Evolutionary conservation across 2,797 vertebrate species (phyloP), one percentile per base, ranked within the genome.

Genomic region (Anguilla obscura): DNA sequence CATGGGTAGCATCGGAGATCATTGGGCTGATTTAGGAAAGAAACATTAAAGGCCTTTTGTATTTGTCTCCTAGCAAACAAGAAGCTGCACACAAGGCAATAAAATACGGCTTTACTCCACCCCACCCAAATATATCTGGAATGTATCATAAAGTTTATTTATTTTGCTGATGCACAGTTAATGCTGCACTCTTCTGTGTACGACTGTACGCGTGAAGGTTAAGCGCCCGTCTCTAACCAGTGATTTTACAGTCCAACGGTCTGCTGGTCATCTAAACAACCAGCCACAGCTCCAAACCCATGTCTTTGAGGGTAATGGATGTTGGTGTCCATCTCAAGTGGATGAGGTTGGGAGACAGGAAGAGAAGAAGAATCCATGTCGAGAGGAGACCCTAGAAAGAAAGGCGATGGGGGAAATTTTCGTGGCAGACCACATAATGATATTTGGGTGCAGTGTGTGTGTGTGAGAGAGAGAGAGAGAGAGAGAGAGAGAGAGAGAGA

Each of bases 1-100:
- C 45, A 89, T 87, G 84, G 89, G 90, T 89, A 89, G 89, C 92
- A 91, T 89, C 86, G 79, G 69, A 88, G 45, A 24, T 82, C 45
- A n/a, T 18, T 24, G 89, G 69, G 60, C 83, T 86, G 63, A 69
- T 3, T 40, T 56, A 76, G 86, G 85, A 58, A 58, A 14, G 24
- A 45, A 6, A 12, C 79, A 48, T 6, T 48, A 48, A 82, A 50
- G 45, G 18, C 7, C 10, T 82, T 82, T 45, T 82, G 45, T 50
- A 5, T 45, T 50, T 82, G 40, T 82, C 79, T 82, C 36, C 30
- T 79, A 82, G 45, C 79, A 82, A 82, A 48, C 18, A 24, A 50
- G 10, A 82, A 82, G 6, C 24, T 82, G 40, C 45, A 50, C 21
- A 82, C 79, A 82, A 82, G 7, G 40, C 79, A 82, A 82, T 48